Evolutionary conservation across 2,888 invertebrate species (phyloP), one percentile per base, ranked within the genome.

Genomic region (Cataglyphis livida): DNA sequence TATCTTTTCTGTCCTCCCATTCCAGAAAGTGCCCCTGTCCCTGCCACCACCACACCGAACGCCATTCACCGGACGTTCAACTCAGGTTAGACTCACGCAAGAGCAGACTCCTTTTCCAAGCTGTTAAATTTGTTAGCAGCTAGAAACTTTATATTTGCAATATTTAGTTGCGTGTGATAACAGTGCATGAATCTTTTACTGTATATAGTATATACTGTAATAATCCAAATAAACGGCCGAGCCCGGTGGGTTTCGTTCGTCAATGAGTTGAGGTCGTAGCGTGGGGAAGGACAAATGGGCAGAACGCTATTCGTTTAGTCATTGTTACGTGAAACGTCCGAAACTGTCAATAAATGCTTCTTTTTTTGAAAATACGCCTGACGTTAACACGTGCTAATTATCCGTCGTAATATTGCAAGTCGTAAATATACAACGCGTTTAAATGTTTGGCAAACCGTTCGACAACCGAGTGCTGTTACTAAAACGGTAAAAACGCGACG

Each of bases 21-120:
- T 92, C 90, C 93, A 93, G 94, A 92, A 91, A 92, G 91, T 90
- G 92, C 90, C 92, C 93, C 91, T 92, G 93, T 93, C 93, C 92
- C 90, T 83, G 91, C 92, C 89, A 93, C 89, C 90, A 91, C 92
- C 91, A 93, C 93, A 90, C 91, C 93, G 90, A 92, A 92, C 91
- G 92, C 93, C 91, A 92, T 92, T 92, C 93, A 88, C 88, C 92
- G 93, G 93, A 93, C 91, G 90, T 93, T 93, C 92, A 92, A 91
- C 90, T 92, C 94, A 94, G 94, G 94, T 94, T 93, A 94, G 94
- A 94, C 91, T 92, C 89, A 92, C 88, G 92, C 90, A 92, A 89
- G 89, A 91, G 88, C 89, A 89, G 84, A 87, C 83, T 91, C 91
- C 91, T 90, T 85, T 90, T 90, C 90, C 90, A 84, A 84, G 84